Evolutionary conservation across 2,888 invertebrate genomes (phyloP).

Genomic region (Tipula lateralis): DNA sequence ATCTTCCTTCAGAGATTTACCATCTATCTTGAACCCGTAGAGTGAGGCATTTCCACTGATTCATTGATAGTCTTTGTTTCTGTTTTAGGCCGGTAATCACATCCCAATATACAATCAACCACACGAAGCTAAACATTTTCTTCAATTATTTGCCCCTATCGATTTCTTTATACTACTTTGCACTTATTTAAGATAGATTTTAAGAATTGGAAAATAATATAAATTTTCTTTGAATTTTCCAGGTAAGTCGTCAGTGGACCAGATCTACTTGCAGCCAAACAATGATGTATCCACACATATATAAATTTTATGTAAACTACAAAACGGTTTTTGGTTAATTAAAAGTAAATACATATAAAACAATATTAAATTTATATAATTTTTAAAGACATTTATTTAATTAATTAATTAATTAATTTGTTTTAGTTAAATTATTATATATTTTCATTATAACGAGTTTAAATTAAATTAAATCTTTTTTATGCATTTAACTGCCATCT

Average conservation of each 20-base stretch:
- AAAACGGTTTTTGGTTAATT: neutral
- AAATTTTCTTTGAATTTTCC: neutral
- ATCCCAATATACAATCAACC: too few relatives aligned
- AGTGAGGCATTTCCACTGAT: too few relatives aligned
- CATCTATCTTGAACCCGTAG: too few relatives aligned
- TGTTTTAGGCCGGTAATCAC: too few relatives aligned
- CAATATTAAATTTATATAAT: neutral
- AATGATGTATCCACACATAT: neutral
- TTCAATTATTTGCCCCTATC: too few relatives aligned
- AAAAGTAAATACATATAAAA: neutral
- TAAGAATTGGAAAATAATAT: too few relatives aligned
- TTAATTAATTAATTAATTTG: neutral
- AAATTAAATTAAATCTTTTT: neutral
- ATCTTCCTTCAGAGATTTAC: too few relatives aligned
- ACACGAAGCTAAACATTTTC: too few relatives aligned
- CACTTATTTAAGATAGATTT: too few relatives aligned
- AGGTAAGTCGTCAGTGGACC: neutral
- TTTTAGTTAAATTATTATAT: neutral
- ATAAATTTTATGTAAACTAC: neutral
- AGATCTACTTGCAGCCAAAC: neutral
- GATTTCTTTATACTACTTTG: too few relatives aligned
- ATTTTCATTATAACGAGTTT: neutral
- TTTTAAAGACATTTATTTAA: neutral
- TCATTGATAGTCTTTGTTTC: too few relatives aligned
- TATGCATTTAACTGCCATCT: neutral